A percentile compares a stretch with the other conserved stretches of the same genome.
Conservation (phyloP, 2,888 invertebrate genomes). For the Odontomyia ornata region DNA sequence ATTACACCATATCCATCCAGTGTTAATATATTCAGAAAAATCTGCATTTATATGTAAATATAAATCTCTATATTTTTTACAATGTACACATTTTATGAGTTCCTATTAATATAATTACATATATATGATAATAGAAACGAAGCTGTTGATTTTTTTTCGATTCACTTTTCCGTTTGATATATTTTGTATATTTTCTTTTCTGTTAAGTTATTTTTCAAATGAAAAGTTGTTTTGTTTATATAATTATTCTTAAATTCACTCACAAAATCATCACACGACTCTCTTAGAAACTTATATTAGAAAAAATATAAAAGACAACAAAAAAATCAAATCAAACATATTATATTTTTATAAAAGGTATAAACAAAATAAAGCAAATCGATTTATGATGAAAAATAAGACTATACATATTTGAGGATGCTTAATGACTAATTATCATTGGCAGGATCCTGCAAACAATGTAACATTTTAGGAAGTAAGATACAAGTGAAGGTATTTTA, state of each 20-base stretch:
- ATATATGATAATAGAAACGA: conserved; percentile 40
- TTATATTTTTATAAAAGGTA: conserved; percentile 41
- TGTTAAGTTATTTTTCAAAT: conserved; percentile 42
- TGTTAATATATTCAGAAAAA: conserved; percentile 40
- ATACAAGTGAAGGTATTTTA: conserved; percentile 16
- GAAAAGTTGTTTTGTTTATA: conserved; percentile 37
- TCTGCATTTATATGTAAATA: conserved; percentile 43
- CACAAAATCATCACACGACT: conserved; percentile 20
- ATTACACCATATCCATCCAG: conserved; percentile 42
- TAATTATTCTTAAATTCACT: background rate
- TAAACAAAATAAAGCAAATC: conserved; percentile 36
- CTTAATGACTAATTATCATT: background rate
- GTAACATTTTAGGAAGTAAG: conserved; percentile 36
- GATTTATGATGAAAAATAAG: conserved; percentile 25
- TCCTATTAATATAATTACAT: conserved; percentile 44
- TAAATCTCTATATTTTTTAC: conserved; percentile 43
- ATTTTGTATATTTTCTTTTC: conserved; percentile 36
- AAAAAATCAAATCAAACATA: conserved; percentile 25
- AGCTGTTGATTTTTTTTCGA: conserved; percentile 28
- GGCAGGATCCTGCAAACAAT: background rate
- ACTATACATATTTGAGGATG: conserved; percentile 32
- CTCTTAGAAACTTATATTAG: conserved; percentile 10
- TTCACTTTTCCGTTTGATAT: conserved; percentile 24
- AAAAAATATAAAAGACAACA: conserved; percentile 32
- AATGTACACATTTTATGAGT: conserved; percentile 45